phyloP scores from a whole-genome alignment of 2,888 invertebrate species.

The Myathropa florea region DNA sequence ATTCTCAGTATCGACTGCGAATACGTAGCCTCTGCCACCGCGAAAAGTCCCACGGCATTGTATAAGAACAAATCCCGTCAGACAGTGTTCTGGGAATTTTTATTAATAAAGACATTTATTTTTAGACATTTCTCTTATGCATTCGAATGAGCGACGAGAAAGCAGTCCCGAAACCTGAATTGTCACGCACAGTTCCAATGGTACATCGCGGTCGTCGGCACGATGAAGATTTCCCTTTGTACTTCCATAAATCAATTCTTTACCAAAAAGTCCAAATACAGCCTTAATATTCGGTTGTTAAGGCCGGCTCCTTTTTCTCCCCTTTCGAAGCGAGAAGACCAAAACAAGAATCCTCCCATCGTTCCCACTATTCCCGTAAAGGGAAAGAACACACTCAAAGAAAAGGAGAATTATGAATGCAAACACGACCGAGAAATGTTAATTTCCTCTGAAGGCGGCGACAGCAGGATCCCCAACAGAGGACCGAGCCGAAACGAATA shows the following conservation, averaged over 20 bases:
- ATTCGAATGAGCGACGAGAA: conserved; percentile 25
- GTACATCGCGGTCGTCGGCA: conserved; percentile 45
- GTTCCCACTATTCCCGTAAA: conserved; percentile 59
- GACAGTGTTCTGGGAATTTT: conserved; percentile 56
- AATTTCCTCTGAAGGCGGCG: conserved; percentile 69
- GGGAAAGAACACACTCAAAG: conserved; percentile 35
- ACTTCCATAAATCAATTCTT: conserved; percentile 70
- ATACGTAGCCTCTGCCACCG: not conserved
- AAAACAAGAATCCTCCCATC: conserved; percentile 64
- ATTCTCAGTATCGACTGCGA: no score
- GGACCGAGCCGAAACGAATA: conserved; percentile 12
- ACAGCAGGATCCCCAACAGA: conserved; percentile 53
- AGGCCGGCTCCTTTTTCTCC: conserved; percentile 7
- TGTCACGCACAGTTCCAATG: conserved; percentile 63
- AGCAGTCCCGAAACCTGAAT: conserved; percentile 64
- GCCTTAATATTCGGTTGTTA: conserved; percentile 64
- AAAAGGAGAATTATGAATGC: conserved; percentile 69
- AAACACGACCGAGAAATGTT: conserved; percentile 70
- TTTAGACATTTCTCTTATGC: conserved; percentile 43
- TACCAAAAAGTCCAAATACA: conserved; percentile 65
- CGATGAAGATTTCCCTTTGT: conserved; percentile 65
- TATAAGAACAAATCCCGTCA: not conserved
- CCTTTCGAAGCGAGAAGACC: conserved; percentile 9
- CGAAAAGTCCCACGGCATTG: not conserved
- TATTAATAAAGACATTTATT: conserved; percentile 69